A percentile compares a stretch with the other conserved stretches of the same genome.
phyloP scores from a whole-genome alignment of 2,113 vertebrate species.

The Hippolais icterina region DNA sequence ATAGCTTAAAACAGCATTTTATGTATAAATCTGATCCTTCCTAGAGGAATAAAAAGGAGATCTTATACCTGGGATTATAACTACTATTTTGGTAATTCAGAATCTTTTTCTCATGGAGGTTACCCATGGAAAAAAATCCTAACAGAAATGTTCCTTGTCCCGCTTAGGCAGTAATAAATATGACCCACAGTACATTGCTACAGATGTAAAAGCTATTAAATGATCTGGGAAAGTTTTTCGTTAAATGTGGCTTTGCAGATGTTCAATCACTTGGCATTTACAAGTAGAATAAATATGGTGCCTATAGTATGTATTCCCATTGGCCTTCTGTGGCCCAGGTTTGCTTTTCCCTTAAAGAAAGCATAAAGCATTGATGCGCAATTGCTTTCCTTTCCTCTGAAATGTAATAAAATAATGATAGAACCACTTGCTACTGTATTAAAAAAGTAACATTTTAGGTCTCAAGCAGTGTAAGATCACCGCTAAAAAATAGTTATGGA shows the following conservation, averaged over 20 bases:
- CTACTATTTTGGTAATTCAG: background rate
- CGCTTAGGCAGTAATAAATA: conserved; percentile 14
- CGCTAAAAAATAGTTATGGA: background rate
- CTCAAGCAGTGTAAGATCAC: background rate
- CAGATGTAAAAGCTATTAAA: conserved; percentile 66
- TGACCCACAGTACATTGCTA: background rate
- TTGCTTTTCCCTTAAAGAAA: conserved; percentile 25
- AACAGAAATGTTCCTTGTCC: background rate
- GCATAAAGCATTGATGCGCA: background rate
- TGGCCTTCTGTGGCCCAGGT: background rate
- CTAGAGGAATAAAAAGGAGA: background rate
- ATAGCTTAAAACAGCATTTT: background rate
- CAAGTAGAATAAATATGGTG: conserved; percentile 27
- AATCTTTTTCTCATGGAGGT: background rate
- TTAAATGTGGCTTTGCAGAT: conserved; percentile 14
- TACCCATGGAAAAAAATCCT: background rate
- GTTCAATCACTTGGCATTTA: conserved; percentile 13
- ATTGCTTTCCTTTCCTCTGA: background rate
- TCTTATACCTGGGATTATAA: background rate
- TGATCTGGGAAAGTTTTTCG: conserved; percentile 40
- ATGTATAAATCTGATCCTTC: background rate
- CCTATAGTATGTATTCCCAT: conserved; percentile 4
- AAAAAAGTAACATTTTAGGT: background rate
- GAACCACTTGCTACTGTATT: conserved; percentile 33
- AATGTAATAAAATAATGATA: conserved; percentile 42